Evolutionary conservation across 2,888 invertebrate species (phyloP).

Genomic region (Torymus aiolomorphi): DNA sequence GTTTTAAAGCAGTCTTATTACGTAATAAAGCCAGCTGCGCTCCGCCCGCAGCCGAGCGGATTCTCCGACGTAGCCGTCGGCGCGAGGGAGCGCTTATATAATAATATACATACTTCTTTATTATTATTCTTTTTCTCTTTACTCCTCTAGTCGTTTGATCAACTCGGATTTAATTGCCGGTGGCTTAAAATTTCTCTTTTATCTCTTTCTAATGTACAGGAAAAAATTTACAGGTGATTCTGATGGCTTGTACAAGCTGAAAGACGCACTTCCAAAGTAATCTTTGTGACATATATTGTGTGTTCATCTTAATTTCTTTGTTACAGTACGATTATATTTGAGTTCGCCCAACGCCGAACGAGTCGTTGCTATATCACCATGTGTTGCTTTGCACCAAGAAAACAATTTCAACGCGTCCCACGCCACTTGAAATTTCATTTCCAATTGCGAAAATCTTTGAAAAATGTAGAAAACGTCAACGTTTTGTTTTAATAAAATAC

Average conservation of each 20-base stretch:
- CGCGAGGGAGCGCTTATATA: slow-evolving; percentile 41
- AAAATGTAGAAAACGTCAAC: neutral
- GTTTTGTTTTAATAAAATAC: neutral
- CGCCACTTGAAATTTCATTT: slow-evolving; percentile 14
- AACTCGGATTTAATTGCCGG: slow-evolving; percentile 36
- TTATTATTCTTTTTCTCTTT: slow-evolving; percentile 19
- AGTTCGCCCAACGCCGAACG: slow-evolving; percentile 11
- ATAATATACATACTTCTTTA: slow-evolving; percentile 31
- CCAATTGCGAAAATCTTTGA: slow-evolving; percentile 6
- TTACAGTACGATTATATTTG: slow-evolving; percentile 7
- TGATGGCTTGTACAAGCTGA: slow-evolving; percentile 54
- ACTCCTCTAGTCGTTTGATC: slow-evolving; percentile 4
- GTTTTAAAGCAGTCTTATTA: slow-evolving; percentile 71
- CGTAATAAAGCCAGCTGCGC: slow-evolving; percentile 53
- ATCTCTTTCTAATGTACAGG: slow-evolving; percentile 38
- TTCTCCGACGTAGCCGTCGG: slow-evolving; percentile 29
- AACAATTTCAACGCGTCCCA: slow-evolving; percentile 18
- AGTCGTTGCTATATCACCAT: slow-evolving; percentile 48
- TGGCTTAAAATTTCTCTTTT: slow-evolving; percentile 33
- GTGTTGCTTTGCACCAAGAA: slow-evolving; percentile 54
- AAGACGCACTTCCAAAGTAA: slow-evolving; percentile 57
- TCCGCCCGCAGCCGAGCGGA: slow-evolving; percentile 14
- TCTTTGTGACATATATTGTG: slow-evolving; percentile 39
- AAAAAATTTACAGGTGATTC: slow-evolving; percentile 20
- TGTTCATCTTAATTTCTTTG: slow-evolving; percentile 8